phyloP scores from a whole-genome alignment of 1,140 invertebrate species.

The Leucophenga varia region DNA sequence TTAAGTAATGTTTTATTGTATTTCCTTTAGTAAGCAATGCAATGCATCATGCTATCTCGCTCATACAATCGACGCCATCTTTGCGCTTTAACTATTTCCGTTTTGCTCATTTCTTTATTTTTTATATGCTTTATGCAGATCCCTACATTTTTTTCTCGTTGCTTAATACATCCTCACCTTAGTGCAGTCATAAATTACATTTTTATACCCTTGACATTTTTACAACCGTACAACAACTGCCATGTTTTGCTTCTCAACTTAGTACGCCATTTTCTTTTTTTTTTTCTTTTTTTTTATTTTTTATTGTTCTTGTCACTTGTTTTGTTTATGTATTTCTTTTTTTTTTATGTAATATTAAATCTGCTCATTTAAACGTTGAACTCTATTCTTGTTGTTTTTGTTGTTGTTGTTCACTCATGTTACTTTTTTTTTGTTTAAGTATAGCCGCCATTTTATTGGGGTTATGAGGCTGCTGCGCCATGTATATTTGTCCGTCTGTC shows the following conservation, averaged over 20 bases:
- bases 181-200: conserved; percentile 49
- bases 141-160: conserved; percentile 15
- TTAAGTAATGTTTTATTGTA: conserved; percentile 28
- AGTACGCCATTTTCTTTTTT: too few species aligned
- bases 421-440: too few species aligned
- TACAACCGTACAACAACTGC: conserved; percentile 29
- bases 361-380: conserved; percentile 25
- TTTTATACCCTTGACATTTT: conserved; percentile 47
- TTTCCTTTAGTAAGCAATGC: conserved; percentile 2
- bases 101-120: too few species aligned
- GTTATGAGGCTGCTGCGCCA: too few species aligned
- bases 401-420: too few species aligned
- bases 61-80: background rate
- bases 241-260: too few species aligned
- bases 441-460: too few species aligned
- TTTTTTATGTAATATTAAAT: conserved; percentile 41
- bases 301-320: conserved; percentile 47
- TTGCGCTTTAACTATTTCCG: too few species aligned
- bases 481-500: too few species aligned
- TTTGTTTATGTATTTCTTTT: conserved; percentile 27
- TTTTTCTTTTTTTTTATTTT: background rate
- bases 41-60: background rate
- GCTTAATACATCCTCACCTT: conserved; percentile 22
- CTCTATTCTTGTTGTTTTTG: too few species aligned
- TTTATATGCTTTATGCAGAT: too few species aligned